Percentiles rank a stretch among this genome's conserved stretches.
phyloP scores from a whole-genome alignment of 2,888 invertebrate genomes.

The Philaethria dido region DNA sequence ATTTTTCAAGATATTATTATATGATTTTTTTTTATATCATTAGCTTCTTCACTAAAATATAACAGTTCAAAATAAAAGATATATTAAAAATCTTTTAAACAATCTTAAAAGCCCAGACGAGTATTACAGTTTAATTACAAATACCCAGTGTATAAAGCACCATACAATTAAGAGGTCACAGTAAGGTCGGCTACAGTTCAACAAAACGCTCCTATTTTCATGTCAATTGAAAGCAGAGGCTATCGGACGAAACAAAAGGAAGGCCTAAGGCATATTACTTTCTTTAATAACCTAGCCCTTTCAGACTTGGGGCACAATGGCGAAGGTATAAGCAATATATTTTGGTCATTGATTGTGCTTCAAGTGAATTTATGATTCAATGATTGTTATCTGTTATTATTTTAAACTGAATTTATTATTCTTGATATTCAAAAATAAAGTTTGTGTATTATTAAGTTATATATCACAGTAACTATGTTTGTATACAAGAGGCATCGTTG shows the following conservation, averaged over 20 bases:
- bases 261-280: slow-evolving; percentile 29
- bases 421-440: too few species aligned
- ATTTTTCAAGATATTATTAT: too few species aligned
- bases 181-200: slow-evolving; percentile 21
- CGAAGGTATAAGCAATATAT: slow-evolving; percentile 23
- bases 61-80: too few species aligned
- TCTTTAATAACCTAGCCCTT: slow-evolving; percentile 34
- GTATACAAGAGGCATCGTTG: too few species aligned
- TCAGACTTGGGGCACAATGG: slow-evolving; percentile 32
- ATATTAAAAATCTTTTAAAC: too few species aligned
- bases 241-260: slow-evolving; percentile 32
- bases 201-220: slow-evolving; percentile 29
- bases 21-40: too few species aligned
- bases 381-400: slow-evolving; percentile 3
- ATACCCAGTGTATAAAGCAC: background rate
- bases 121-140: background rate
- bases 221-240: slow-evolving; percentile 31
- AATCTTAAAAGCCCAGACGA: background rate
- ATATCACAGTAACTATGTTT: too few species aligned
- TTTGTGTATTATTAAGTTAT: too few species aligned
- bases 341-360: slow-evolving; percentile 24
- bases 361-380: slow-evolving; percentile 4
- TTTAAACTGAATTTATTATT: background rate
- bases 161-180: slow-evolving; percentile 22
- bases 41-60: too few species aligned